Conservation (phyloP, 2,888 invertebrate species). For the Tetragonisca angustula region DNA sequence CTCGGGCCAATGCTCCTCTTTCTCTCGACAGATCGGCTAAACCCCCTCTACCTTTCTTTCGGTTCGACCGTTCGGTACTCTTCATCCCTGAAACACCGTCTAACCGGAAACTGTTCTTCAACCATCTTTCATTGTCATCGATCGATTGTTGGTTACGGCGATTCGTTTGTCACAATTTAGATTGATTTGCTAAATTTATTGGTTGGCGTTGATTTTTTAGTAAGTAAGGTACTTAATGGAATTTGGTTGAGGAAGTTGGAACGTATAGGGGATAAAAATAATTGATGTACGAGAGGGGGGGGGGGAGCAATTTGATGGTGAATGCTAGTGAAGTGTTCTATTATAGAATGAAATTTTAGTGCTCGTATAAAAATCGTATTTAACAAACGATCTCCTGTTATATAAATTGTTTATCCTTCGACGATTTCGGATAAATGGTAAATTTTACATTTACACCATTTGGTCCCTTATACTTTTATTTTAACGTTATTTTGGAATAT, state of each 20-base stretch:
- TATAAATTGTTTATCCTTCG: too few species aligned
- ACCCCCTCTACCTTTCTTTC: not conserved
- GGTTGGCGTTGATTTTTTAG: not conserved
- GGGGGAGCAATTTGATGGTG: too few species aligned
- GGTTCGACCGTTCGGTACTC: not conserved
- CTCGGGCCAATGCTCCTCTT: constrained; percentile 70
- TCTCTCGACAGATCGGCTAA: constrained; percentile 39
- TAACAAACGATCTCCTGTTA: too few species aligned
- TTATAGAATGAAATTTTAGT: too few species aligned
- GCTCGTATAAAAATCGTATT: too few species aligned
- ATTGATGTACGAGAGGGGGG: too few species aligned
- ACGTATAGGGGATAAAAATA: not conserved
- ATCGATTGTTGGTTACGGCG: not conserved
- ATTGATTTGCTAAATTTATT: not conserved
- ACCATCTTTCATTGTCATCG: constrained; percentile 12
- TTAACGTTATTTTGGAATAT: too few species aligned
- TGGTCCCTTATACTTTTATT: too few species aligned
- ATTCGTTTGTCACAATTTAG: not conserved
- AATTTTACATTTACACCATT: too few species aligned
- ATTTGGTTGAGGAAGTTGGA: not conserved
- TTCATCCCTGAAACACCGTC: not conserved
- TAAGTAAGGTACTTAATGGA: not conserved
- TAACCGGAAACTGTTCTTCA: constrained; percentile 27
- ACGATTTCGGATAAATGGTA: too few species aligned
- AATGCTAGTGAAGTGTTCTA: too few species aligned